Percentiles rank a stretch among this genome's conserved stretches.
These are phyloP conservation scores for Aurelia aurita DNA, from an alignment of 30 jellyfish, hydroid and myxozoan species.

Conservation along the genomic window DNA sequence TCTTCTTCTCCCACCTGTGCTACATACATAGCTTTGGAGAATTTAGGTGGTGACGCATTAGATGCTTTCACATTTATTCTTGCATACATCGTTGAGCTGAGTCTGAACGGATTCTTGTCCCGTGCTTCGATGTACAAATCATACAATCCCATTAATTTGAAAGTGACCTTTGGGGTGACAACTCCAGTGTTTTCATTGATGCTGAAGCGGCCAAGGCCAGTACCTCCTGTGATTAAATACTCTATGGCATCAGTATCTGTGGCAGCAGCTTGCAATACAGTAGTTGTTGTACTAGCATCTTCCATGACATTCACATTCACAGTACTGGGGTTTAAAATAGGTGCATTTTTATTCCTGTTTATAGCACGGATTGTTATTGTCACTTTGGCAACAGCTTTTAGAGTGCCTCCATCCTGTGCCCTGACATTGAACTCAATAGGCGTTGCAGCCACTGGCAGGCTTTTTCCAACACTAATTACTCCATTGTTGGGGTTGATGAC, in stretches of 20 bases:
- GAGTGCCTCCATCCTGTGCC: slow-evolving; percentile 79
- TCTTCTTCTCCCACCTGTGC: slow-evolving; percentile 77
- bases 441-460: slow-evolving; percentile 25
- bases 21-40: slow-evolving; percentile 84
- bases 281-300: slow-evolving; percentile 39
- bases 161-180: slow-evolving; percentile 78
- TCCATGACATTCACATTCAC: slow-evolving; percentile 57
- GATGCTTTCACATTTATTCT: slow-evolving; percentile 67
- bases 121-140: slow-evolving; percentile 87
- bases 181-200: slow-evolving; percentile 78
- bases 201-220: slow-evolving; percentile 91
- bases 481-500: slow-evolving; percentile 84
- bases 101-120: slow-evolving; percentile 74
- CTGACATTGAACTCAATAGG: slow-evolving; percentile 42
- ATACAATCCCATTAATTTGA: slow-evolving; percentile 57
- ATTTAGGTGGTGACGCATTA: slow-evolving; percentile 55
- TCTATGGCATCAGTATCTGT: slow-evolving; percentile 49
- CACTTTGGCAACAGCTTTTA: slow-evolving; percentile 47
- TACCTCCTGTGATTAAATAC: slow-evolving; percentile 80
- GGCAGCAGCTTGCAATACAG: slow-evolving; percentile 72
- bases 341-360: slow-evolving; percentile 62
- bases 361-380: slow-evolving; percentile 55
- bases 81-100: slow-evolving; percentile 80
- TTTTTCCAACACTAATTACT: slow-evolving; percentile 62
- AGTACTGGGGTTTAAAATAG: slow-evolving; percentile 82